Evolutionary conservation across 1,140 invertebrate species (phyloP), one percentile per base, ranked within the genome.

Genomic region (Pogonomyrmex californicus): DNA sequence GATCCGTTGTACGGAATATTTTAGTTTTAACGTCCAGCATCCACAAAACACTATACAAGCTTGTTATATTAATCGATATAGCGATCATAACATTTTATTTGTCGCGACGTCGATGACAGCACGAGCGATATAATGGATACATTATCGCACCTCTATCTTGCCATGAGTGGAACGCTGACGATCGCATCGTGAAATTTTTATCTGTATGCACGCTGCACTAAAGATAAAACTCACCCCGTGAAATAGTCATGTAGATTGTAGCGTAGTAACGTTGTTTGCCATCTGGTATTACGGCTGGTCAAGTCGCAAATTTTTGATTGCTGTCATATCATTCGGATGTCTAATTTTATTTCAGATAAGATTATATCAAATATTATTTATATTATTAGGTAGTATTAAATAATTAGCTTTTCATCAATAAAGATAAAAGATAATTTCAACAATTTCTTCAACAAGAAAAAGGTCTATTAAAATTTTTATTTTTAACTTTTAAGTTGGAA

Each of bases 281-380:
- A 60, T 83, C 41, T 60, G 54, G 68, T 60, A 75, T 83, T 83
- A 83, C 68, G 68, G 66, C 17, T 83, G 79, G 68, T 83, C 54
- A 83, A 83, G 79, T 83, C 54, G 38, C 79, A 30, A 7, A 2
- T 60, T 78, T 6, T 82, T n/a, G 36, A 70, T 82, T 36, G 23
- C 49, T 14, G 38, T 81, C 41, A 58, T 73, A 73, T 58, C 9
- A 12, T 10, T 12, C 9, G 14, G 51, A 4, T 17, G 44, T 36
- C 1, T 41, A 73, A 36, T 47, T 73, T 14, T 10, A 70, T 9
- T 47, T 0, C 6, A n/a, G 30, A 17, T n/a, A 73, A 17, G 54
- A 70, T 10, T 23, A 41, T 23, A 36, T 44, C 4, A 58, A 14
- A 36, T 58, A 36, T 73, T 2, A 41, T 56, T 17, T 56, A 23